Evolutionary conservation across 2,797 vertebrate genomes (phyloP), one percentile per base, ranked within the genome.

Genomic region (Hafferia zeledoni): DNA sequence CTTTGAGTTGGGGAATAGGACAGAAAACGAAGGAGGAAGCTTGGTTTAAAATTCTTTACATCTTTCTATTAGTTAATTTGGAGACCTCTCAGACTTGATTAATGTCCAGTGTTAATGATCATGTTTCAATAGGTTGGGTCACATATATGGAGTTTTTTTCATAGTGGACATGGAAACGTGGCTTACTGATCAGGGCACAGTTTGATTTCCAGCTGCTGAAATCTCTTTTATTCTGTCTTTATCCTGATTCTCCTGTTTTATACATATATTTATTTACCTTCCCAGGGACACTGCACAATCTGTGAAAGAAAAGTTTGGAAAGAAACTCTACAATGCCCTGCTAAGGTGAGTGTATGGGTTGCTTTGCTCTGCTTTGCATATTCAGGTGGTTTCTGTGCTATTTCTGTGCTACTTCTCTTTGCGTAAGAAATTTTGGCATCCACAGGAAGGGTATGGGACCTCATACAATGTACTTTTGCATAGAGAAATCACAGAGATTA

Each of bases 241-340:
- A 23, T 61, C 25, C 44, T 52, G 53, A 78, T 83, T 67, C 23
- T 90, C 31, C 18, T 59, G n/a, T 33, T 93, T 88, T 60, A 35
- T 49, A 11, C 16, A 19, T 67, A 2, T 30, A 65, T 74, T 84
- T 83, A 46, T 94, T 85, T 92, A 3, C 95, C 81, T 96, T 68
- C 69, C 74, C 92, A 99, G 99, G 99, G 99, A 99, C 94, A 99
- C 98, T 9, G 99, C 98, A 47, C 99, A 99, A 50, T 96, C 97
- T 14, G 98, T 99, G 94, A 99, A 99, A 94, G 99, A 99, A 96
- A 99, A 99, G 96, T 99, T 99, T 98, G 99, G 99, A 43, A 99
- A 98, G 95, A 98, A 98, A 80, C 98, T 99, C 79, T 99, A 99
- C 55, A 99, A 99, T 25, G 98, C 98, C 39, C 96, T 99, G 82